Evolutionary conservation across 1,140 invertebrate genomes (phyloP).

Genomic region (Eufriesea mexicana): DNA sequence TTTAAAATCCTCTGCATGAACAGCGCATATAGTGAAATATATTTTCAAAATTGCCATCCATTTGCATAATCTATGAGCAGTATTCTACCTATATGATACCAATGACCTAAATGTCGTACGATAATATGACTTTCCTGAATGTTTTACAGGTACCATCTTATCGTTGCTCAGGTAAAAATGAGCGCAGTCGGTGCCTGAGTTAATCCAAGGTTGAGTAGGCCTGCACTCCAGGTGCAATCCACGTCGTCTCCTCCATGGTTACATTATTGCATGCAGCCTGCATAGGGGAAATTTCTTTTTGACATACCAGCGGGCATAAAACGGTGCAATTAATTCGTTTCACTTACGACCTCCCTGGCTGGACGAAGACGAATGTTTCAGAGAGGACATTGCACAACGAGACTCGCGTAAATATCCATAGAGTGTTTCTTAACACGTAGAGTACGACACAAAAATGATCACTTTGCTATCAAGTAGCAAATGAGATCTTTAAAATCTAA

Average conservation of each 20-base stretch:
- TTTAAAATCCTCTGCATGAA: too few relatives aligned
- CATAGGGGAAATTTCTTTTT: background rate
- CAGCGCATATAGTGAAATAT: background rate
- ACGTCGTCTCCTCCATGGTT: background rate
- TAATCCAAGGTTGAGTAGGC: constrained; percentile 39
- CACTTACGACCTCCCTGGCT: background rate
- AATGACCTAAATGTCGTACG: background rate
- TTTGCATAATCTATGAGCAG: background rate
- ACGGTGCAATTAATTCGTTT: constrained; percentile 30
- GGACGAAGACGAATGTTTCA: constrained; percentile 54
- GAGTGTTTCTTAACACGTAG: background rate
- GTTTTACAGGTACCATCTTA: constrained; percentile 15
- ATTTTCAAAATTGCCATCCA: background rate
- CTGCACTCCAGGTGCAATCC: constrained; percentile 36
- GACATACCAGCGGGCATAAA: background rate
- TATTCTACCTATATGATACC: too few relatives aligned
- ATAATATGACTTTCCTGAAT: background rate
- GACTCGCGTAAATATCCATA: too few relatives aligned
- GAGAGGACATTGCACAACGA: constrained; percentile 31
- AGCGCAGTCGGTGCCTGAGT: constrained; percentile 13
- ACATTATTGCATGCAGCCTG: background rate
- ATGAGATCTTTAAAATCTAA: background rate
- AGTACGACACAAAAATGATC: background rate
- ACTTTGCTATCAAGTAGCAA: background rate
- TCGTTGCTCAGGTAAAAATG: constrained; percentile 44